Conservation (phyloP, 2,113 vertebrate genomes). For the Mixornis gularis region DNA sequence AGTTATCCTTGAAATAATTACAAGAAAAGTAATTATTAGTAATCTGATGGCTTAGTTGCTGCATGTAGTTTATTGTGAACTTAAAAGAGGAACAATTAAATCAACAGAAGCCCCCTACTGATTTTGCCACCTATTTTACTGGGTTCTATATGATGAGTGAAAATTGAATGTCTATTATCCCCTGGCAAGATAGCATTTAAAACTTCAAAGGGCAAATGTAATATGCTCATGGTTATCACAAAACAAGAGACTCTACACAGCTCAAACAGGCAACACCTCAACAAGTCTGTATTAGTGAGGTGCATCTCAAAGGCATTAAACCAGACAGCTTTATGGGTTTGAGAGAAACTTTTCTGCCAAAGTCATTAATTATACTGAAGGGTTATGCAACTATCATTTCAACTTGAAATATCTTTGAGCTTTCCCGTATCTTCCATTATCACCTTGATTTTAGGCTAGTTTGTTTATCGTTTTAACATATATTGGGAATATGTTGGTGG, state of each 20-base stretch:
- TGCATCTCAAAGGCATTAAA: neutral
- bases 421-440: conserved; percentile 19
- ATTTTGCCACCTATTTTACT: neutral
- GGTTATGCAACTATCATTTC: neutral
- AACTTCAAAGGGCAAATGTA: neutral
- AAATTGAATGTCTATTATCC: neutral
- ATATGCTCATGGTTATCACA: neutral
- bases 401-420: neutral
- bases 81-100: neutral
- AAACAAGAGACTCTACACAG: neutral
- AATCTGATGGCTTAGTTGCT: neutral
- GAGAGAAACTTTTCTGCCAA: neutral
- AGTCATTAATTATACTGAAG: conserved; percentile 4
- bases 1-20: neutral
- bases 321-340: neutral
- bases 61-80: neutral
- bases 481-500: neutral
- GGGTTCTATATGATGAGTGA: neutral
- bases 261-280: neutral
- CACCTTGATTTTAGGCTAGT: conserved; percentile 21
- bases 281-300: neutral
- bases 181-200: neutral
- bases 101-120: neutral
- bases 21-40: neutral
- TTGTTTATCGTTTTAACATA: neutral